Percentiles rank a stretch among this genome's conserved stretches.
Conservation (phyloP, 2,797 vertebrate species). For the Chaenodraco wilsoni region DNA sequence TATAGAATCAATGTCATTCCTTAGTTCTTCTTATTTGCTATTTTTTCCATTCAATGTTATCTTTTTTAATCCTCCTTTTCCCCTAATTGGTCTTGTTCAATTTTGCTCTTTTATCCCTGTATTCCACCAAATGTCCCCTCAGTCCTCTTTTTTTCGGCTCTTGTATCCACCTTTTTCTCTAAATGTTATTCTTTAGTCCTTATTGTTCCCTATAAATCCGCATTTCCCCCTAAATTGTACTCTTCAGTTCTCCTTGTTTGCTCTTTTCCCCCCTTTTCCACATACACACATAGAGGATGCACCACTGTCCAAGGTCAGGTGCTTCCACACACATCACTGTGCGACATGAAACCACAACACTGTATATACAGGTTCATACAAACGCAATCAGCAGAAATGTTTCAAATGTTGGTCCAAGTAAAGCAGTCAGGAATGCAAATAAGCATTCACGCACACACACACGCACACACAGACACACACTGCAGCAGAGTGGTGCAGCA, state of each 20-base stretch:
- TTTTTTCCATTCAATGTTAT: too few relatives aligned
- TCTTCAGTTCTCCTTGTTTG: background rate
- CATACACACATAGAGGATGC: conserved; percentile 41
- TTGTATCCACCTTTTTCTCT: background rate
- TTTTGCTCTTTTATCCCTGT: background rate
- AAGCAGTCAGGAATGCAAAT: conserved; percentile 13
- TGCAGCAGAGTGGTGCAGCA: conserved; percentile 78
- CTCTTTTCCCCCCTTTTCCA: conserved; percentile 2
- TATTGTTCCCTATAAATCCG: too few relatives aligned
- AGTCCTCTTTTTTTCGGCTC: background rate
- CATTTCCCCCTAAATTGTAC: background rate
- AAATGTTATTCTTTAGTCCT: too few relatives aligned
- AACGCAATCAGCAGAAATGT: background rate
- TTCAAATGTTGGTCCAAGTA: conserved; percentile 14
- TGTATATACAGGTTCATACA: background rate
- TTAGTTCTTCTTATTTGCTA: too few relatives aligned
- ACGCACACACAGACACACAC: conserved; percentile 32
- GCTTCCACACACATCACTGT: conserved; percentile 47
- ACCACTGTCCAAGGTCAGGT: conserved; percentile 75
- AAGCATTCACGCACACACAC: conserved; percentile 18
- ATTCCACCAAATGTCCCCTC: too few relatives aligned
- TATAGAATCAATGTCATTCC: too few relatives aligned
- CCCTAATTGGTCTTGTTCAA: background rate
- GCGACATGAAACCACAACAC: conserved; percentile 39
- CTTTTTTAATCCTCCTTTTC: too few relatives aligned